Percentiles rank a stretch among this genome's conserved stretches.
Evolutionary conservation across 2,797 vertebrate species (phyloP).

Genomic region (Pseudochaenichthys georgianus): DNA sequence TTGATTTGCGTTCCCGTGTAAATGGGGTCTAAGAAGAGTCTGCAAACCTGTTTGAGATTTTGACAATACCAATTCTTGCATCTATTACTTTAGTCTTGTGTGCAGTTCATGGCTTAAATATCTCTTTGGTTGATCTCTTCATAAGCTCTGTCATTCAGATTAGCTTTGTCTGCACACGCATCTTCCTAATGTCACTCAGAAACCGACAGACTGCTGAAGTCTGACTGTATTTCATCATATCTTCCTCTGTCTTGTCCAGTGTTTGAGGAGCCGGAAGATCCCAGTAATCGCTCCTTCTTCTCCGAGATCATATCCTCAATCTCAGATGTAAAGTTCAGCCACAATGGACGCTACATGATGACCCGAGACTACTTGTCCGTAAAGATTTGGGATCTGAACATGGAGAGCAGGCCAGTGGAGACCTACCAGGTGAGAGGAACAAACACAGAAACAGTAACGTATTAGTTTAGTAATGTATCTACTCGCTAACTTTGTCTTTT

Average conservation of each 20-base stretch:
- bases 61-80: too few species aligned
- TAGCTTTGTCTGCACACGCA: too few species aligned
- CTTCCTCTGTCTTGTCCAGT: conserved; percentile 78
- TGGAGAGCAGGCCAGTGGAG: conserved; percentile 98
- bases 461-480: too few species aligned
- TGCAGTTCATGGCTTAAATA: neutral
- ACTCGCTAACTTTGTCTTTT: neutral
- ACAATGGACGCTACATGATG: conserved; percentile 99
- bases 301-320: conserved; percentile 99
- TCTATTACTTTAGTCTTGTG: too few species aligned
- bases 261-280: conserved; percentile 98
- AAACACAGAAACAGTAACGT: neutral
- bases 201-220: neutral
- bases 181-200: neutral
- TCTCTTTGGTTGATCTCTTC: too few species aligned
- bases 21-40: too few species aligned
- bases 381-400: conserved; percentile 99
- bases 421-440: conserved; percentile 92
- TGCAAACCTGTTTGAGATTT: too few species aligned
- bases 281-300: conserved; percentile 99
- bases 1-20: too few species aligned
- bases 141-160: too few species aligned
- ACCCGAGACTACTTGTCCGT: conserved; percentile 98
- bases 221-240: neutral
- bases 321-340: conserved; percentile 99